Base-by-base conservation (phyloP, 2,113 vertebrate species). In the Falco punctatus region DNA sequence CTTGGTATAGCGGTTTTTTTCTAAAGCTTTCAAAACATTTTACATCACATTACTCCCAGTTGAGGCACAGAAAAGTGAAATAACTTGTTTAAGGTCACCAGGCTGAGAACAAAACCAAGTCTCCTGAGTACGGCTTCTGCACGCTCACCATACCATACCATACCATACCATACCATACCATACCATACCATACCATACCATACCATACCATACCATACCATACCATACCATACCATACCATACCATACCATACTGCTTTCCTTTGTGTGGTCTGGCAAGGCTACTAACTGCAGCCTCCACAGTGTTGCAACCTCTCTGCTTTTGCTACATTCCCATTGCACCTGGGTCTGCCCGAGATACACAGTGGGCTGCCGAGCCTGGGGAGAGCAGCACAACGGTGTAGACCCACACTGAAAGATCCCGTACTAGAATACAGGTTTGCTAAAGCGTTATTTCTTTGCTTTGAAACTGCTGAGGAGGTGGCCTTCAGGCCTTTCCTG, bases 301-400 rank as follows among this genome's bases (percentile, higher is more conserved):
- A 0, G 10, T 59, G 38, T 18, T 12, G 3, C 35, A 55, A 16
- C 7, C 21, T 7, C 49, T 26, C 48, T 62, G 46, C 73, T 40
- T 23, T 19, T 20, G 28, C 58, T 22, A 1, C 3, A 5, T 52
- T 49, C 46, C n/a, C 23, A 0, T 23, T 10, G 18, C 3, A 15
- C 10, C 38, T 22, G 20, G 24, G 72, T 13, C 71, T 23, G 13
- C 40, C 42, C 14, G 33, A 21, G 79, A 10, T 1, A 3, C 26
- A 1, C 5, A 6, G 15, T 2, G 19, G 67, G 67, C 11, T 58
- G 44, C 48, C 1, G 21, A 65, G 44, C 55, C 33, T 11, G 40
- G 44, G 61, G 23, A 44, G 12, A 57, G 59, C 33, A 42, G 30
- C 51, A 18, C 27, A 11, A 4, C 0, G 2, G 26, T 4, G 32